Evolutionary conservation across 2,113 vertebrate species (phyloP).

Genomic region (Chunga burmeisteri): DNA sequence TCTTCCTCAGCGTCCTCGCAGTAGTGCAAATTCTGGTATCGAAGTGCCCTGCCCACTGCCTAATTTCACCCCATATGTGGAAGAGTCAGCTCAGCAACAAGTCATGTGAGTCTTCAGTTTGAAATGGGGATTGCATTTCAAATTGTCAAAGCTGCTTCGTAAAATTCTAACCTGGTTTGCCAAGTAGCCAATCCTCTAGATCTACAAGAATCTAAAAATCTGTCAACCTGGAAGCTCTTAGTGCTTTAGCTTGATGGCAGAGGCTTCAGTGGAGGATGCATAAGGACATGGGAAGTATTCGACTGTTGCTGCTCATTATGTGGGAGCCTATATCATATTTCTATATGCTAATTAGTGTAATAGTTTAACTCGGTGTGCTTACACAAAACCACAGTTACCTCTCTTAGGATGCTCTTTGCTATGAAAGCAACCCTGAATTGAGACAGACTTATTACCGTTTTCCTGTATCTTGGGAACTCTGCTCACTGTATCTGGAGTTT

Average conservation of each 20-base stretch:
- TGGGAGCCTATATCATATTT: neutral
- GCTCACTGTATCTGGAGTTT: neutral
- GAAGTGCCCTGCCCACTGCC: slow-evolving; percentile 44
- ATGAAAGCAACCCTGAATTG: neutral
- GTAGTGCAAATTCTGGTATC: slow-evolving; percentile 3
- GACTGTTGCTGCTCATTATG: neutral
- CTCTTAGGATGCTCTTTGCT: neutral
- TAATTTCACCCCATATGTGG: slow-evolving; percentile 89
- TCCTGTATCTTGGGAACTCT: neutral
- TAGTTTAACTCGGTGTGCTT: neutral
- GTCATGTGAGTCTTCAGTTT: slow-evolving; percentile 82
- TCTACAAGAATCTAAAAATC: neutral
- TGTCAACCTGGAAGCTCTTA: neutral
- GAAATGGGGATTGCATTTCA: neutral
- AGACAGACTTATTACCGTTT: neutral
- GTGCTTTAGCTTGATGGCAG: neutral
- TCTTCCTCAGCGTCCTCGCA: slow-evolving; percentile 71
- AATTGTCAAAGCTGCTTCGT: neutral
- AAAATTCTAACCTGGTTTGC: neutral
- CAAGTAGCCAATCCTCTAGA: neutral
- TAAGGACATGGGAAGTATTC: neutral
- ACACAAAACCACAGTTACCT: neutral
- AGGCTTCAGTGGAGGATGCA: neutral
- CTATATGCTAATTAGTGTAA: neutral
- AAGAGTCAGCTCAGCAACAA: slow-evolving; percentile 85